Evolutionary conservation across 2,888 invertebrate genomes (phyloP).

Genomic region (Petrolisthes manimaculis): DNA sequence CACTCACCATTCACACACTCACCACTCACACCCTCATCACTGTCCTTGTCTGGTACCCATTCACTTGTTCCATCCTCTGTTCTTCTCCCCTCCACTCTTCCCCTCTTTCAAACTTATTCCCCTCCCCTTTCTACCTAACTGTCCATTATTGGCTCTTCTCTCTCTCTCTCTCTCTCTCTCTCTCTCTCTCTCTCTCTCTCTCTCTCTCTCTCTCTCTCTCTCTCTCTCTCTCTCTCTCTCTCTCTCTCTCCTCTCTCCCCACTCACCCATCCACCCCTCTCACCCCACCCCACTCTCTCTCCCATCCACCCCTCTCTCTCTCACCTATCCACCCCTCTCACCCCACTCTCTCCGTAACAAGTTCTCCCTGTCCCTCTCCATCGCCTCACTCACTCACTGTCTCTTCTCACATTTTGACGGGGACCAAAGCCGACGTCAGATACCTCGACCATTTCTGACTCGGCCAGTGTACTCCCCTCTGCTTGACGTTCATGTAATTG

Average conservation of each 20-base stretch:
- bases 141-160: neutral
- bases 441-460: neutral
- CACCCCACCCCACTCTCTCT: neutral
- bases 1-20: neutral
- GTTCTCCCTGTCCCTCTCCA: slow-evolving; percentile 11
- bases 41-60: neutral
- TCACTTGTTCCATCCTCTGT: neutral
- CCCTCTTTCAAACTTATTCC: neutral
- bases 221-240: neutral
- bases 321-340: neutral
- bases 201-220: slow-evolving; percentile 6
- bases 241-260: neutral
- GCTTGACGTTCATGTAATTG: too few species aligned
- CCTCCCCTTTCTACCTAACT: neutral
- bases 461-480: too few species aligned
- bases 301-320: neutral
- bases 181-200: neutral
- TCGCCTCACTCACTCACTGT: neutral
- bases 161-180: slow-evolving; percentile 5
- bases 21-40: neutral
- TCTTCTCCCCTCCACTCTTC: neutral
- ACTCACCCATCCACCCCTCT: neutral
- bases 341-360: neutral
- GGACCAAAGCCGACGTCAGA: neutral
- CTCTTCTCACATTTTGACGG: neutral